phyloP scores from a whole-genome alignment of 2,113 vertebrate genomes.

The Myodes glareolus region DNA sequence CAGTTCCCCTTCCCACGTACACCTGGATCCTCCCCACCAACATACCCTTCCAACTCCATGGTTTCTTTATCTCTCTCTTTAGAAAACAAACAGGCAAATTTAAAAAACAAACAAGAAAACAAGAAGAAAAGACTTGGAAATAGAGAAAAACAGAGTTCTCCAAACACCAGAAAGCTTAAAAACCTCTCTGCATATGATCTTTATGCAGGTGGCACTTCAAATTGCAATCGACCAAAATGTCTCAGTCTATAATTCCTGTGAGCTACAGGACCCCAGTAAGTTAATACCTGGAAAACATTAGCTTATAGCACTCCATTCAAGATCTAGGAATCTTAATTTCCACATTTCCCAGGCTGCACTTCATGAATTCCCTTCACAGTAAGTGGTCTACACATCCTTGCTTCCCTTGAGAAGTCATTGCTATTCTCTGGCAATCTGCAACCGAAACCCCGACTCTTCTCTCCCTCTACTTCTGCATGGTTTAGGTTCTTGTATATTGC shows the following conservation, averaged over 20 bases:
- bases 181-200: not conserved
- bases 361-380: fast-evolving
- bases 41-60: not conserved
- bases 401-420: not conserved
- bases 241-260: not conserved
- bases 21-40: too few species aligned
- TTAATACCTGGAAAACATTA: not conserved
- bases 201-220: not conserved
- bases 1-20: too few species aligned
- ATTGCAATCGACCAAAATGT: not conserved
- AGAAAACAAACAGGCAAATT: not conserved
- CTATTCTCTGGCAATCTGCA: not conserved
- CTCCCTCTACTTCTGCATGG: not conserved
- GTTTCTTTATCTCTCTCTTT: not conserved
- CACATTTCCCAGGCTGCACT: not conserved
- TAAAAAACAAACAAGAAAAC: not conserved
- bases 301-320: not conserved
- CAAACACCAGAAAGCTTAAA: not conserved
- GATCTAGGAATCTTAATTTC: not conserved
- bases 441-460: not conserved
- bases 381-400: not conserved
- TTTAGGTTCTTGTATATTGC: not conserved
- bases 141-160: not conserved
- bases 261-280: not conserved
- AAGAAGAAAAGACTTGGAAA: not conserved